Base-by-base conservation (phyloP, 2,888 invertebrate species). In the Conomelus anceps region DNA sequence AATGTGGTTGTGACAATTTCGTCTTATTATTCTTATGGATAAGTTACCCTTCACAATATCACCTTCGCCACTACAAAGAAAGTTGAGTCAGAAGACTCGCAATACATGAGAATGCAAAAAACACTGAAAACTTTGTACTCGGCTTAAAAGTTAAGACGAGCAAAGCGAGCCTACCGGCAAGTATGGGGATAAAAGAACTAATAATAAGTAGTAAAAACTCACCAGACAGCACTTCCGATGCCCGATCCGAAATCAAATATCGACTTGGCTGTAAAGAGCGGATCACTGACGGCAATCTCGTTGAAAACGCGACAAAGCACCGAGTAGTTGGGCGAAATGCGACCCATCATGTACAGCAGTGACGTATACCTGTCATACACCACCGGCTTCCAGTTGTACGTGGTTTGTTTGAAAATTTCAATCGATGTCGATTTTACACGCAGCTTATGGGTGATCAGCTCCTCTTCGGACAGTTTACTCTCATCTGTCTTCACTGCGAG, bases 181-280 rank as follows among this genome's bases (percentile, higher is more conserved):
- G 11, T 26, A 26, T 7, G 6, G 90, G 87, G 85, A 87, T 29
- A 90, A 85, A 84, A 22, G 23, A 13, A 90, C 41, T 84, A 89
- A 86, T 34, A 85, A 89, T 85, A 9, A n/a, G 85, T 20, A 3
- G 20, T 34, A 87, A 88, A 86, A 41, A 91, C 92, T 92, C 92
- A 95, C 98, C 98, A 98, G 89, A 96, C 95, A 0, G 96, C 97
- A 0, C 97, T 96, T 0, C 98, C 98, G 4, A 97, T 94, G 0
- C 99, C 99, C 6, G 98, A 97, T 0, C 99, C 99, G 93, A 97
- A 98, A 94, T 99, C 98, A 91, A 98, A 97, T 91, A 98, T 95
- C 90, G 96, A 95, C 90, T 94, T 94, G 0, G 99, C 99, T 90
- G 94, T 94, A 92, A 97, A 99, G 22, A 95, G 93, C 0, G 94